Conservation (phyloP, 2,113 vertebrate species). For the Cygnus atratus region DNA sequence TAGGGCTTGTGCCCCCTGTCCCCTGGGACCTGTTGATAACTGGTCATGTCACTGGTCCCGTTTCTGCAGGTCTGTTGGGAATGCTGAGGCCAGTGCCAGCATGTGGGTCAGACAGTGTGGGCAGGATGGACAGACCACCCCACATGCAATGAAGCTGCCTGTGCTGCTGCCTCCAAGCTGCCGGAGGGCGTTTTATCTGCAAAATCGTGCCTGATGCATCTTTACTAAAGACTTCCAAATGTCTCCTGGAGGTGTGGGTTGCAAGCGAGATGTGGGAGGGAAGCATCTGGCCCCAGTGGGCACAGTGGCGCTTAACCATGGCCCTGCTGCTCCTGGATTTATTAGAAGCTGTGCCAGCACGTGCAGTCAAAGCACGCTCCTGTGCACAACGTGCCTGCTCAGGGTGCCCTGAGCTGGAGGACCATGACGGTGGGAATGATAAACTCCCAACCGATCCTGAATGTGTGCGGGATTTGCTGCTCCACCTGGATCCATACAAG, state of each 20-base stretch:
- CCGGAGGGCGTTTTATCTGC: not conserved
- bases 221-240: not conserved
- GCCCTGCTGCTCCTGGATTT: not conserved
- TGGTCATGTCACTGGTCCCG: not conserved
- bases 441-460: too few species aligned
- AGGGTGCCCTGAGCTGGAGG: too few species aligned
- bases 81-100: rapidly evolving
- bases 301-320: rapidly evolving
- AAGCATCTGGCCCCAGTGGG: not conserved
- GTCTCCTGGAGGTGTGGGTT: not conserved
- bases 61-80: not conserved
- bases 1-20: not conserved
- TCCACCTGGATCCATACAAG: too few species aligned
- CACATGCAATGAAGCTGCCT: rapidly evolving
- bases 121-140: not conserved
- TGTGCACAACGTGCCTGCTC: not conserved
- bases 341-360: too few species aligned
- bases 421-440: too few species aligned
- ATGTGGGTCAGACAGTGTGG: rapidly evolving
- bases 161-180: not conserved
- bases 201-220: not conserved
- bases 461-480: too few species aligned
- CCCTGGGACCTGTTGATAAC: rapidly evolving
- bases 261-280: not conserved
- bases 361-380: too few species aligned